Conservation (phyloP, 2,113 vertebrate species). For the Patagioenas fasciata region DNA sequence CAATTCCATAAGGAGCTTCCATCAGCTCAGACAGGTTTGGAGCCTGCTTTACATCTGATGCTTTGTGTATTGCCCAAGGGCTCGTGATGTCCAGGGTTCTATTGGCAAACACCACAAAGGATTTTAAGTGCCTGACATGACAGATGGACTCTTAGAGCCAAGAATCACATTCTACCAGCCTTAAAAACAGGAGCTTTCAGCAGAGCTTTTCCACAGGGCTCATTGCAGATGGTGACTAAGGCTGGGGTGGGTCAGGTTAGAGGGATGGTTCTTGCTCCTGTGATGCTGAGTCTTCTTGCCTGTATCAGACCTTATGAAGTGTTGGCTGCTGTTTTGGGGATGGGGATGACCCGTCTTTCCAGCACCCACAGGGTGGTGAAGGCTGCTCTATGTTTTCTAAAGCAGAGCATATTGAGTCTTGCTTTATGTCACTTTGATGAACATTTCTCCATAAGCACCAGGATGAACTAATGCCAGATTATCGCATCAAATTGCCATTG, state of each 20-base stretch:
- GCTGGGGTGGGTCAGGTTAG: neutral
- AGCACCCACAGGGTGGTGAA: neutral
- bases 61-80: rapidly evolving
- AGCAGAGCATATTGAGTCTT: neutral
- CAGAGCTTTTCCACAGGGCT: neutral
- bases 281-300: neutral
- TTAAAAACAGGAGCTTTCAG: neutral
- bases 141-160: neutral
- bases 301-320: neutral
- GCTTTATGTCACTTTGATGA: slow-evolving; percentile 23
- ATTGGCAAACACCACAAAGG: neutral
- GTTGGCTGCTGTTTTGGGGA: neutral
- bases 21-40: neutral
- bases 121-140: neutral
- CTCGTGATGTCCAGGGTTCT: neutral
- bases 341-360: neutral
- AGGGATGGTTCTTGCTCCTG: neutral
- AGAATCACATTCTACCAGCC: neutral
- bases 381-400: neutral
- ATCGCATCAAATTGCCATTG: neutral
- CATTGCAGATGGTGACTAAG: neutral
- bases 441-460: slow-evolving; percentile 1
- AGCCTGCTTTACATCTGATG: neutral
- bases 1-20: neutral
- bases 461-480: slow-evolving; percentile 14